Evolutionary conservation across 1,140 invertebrate species (phyloP), one percentile per base, ranked within the genome.

Genomic region (Pantala flavescens): DNA sequence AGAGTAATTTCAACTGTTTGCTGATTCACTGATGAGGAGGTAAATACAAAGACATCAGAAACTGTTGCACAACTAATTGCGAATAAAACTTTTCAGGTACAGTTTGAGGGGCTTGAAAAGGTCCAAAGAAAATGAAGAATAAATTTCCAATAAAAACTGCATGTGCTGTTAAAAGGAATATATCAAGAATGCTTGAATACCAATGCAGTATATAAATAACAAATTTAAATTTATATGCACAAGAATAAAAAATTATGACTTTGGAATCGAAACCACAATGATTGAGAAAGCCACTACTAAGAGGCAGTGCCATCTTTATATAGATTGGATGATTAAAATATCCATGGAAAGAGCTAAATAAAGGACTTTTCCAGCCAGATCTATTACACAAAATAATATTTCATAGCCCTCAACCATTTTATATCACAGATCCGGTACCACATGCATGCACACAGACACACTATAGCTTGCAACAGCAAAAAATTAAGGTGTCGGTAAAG

Each of bases 351-450:
- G 16, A 21, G 49, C 49, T 63, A 21, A 63, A 1, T 63, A 3
- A 63, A 63, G 14, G 49, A 19, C n/a, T 63, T 63, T 16, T 19
- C 12, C 14, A 63, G 49, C 49, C 49, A 63, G 49, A 63, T 63
- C 49, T 63, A 63, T 63, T 63, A 21, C 5, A 63, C n/a, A 63
- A 63, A 63, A 63, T 63, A 63, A 63, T 63, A 63, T 63, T 16
- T 63, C 49, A 36, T 36, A 63, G 49, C 49, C 49, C 49, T 63
- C n/a, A 63, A 63, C 49, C 49, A 63, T 63, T 63, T 63, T 16
- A 63, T 63, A 63, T 63, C 49, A 63, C 49, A 63, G 49, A 63
- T 63, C 49, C 49, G n/a, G 49, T 19, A 63, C 49, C 49, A 63
- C 49, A 63, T 63, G 49, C 49, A 63, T 21, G 14, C 49, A 63